These are phyloP conservation scores for Oxygymnocypris stewartii DNA, from an alignment of 2,113 vertebrate genomes.

Conservation along the genomic window DNA sequence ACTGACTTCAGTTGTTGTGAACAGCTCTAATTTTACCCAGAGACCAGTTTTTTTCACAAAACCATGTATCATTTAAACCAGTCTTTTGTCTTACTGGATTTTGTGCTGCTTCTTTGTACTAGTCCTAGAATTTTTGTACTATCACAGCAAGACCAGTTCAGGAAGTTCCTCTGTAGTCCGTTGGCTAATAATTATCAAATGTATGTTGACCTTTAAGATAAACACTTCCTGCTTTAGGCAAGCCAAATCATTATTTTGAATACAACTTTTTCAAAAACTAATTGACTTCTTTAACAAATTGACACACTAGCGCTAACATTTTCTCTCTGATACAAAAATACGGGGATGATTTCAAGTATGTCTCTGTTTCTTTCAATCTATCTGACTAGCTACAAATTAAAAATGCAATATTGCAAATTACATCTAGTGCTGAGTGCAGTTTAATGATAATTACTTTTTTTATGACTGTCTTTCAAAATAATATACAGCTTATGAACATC, in stretches of 20 bases:
- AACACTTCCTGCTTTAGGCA: neutral
- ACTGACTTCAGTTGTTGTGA: neutral
- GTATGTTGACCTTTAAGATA: neutral
- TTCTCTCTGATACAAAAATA: neutral
- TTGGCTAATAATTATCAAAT: neutral
- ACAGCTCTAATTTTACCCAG: too few species aligned
- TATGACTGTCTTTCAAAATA: conserved; percentile 31
- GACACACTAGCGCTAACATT: neutral
- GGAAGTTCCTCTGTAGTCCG: neutral
- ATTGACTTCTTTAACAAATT: neutral
- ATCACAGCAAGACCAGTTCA: neutral
- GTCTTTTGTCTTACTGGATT: neutral
- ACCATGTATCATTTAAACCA: neutral
- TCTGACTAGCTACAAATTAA: neutral
- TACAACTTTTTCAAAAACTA: neutral
- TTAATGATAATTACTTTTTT: conserved; percentile 28
- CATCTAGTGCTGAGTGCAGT: conserved; percentile 21
- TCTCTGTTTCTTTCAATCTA: neutral
- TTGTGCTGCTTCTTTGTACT: neutral
- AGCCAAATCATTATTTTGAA: neutral
- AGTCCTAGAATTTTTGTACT: neutral
- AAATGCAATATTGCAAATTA: conserved; percentile 29
- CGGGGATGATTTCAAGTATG: neutral
- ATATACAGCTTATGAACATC: conserved; percentile 37
- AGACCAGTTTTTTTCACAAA: neutral